phyloP scores from a whole-genome alignment of 2,113 vertebrate genomes.

The Thamnophis sirtalis region DNA sequence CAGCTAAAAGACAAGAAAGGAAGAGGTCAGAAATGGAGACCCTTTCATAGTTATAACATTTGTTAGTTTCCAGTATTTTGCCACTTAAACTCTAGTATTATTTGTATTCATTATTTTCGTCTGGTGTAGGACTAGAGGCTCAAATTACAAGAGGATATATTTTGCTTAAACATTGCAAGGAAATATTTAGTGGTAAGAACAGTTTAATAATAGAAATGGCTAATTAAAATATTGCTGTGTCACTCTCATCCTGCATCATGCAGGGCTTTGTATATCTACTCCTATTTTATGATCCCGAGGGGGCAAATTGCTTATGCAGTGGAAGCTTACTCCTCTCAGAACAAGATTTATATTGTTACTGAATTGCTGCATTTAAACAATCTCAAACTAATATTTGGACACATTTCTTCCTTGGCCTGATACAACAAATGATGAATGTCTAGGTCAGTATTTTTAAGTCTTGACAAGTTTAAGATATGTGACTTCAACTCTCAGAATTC shows the following conservation, averaged over 20 bases:
- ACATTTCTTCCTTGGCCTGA: neutral
- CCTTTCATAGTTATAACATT: accelerated
- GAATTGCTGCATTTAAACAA: neutral
- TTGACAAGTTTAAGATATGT: neutral
- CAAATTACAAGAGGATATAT: neutral
- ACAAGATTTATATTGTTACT: neutral
- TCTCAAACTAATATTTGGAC: neutral
- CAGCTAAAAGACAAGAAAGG: conserved; percentile 66
- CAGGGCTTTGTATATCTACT: neutral
- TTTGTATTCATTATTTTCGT: neutral
- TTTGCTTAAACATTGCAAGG: neutral
- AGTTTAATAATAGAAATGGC: neutral
- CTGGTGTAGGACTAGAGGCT: neutral
- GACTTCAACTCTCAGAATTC: neutral
- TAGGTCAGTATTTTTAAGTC: neutral
- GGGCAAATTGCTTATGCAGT: neutral
- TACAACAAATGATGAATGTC: neutral
- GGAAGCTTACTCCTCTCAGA: neutral
- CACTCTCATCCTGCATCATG: neutral
- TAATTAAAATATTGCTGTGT: neutral
- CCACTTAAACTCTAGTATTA: neutral
- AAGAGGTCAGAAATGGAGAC: neutral
- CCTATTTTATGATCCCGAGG: neutral
- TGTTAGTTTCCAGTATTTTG: accelerated
- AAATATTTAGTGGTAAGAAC: neutral